These are phyloP conservation scores for Peromyscus attwateri DNA, from an alignment of 2,797 vertebrate species.

Conservation along the genomic window DNA sequence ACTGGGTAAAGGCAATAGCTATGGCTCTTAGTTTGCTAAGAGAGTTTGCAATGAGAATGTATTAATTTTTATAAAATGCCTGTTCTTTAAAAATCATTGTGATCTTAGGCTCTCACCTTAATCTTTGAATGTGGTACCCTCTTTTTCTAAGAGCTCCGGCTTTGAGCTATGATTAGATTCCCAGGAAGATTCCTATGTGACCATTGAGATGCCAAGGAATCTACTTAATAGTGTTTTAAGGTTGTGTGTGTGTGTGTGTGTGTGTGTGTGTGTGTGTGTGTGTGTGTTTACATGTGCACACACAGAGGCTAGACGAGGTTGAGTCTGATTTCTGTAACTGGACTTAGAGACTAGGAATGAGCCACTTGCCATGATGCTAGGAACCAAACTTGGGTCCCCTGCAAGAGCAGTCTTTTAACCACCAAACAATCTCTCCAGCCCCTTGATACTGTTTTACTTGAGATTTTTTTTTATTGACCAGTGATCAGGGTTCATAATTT, in stretches of 20 bases:
- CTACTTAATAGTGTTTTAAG: background rate
- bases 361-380: background rate
- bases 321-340: background rate
- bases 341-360: background rate
- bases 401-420: background rate
- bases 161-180: slow-evolving; percentile 50
- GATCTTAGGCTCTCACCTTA: slow-evolving; percentile 41
- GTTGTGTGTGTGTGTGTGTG: too few relatives aligned
- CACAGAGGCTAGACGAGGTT: background rate
- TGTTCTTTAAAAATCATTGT: slow-evolving; percentile 51
- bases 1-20: background rate
- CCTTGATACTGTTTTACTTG: background rate
- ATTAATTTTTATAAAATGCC: slow-evolving; percentile 57
- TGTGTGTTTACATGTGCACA: background rate
- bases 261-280: background rate
- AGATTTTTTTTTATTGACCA: slow-evolving; percentile 25
- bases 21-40: background rate
- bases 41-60: slow-evolving; percentile 27
- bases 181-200: slow-evolving; percentile 14
- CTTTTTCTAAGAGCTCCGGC: slow-evolving; percentile 37
- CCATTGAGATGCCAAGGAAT: slow-evolving; percentile 58
- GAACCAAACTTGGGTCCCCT: background rate
- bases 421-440: background rate
- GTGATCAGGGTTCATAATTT: slow-evolving; percentile 59
- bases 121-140: slow-evolving; percentile 43